Conservation (phyloP, 2,888 invertebrate genomes). For the Oscheius myriophilus region DNA sequence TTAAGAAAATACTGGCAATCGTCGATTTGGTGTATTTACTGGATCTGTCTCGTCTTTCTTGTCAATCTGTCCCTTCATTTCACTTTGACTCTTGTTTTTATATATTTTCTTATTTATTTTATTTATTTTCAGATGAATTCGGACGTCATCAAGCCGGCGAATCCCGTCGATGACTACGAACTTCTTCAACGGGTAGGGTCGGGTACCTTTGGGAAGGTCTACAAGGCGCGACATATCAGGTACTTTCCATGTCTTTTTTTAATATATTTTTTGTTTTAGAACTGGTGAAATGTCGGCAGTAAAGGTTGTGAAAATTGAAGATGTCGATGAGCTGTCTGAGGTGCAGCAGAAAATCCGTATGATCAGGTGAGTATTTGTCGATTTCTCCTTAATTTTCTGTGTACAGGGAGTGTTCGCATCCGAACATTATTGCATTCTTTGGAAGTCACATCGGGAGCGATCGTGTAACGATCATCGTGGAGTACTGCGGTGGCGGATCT, state of each 20-base stretch:
- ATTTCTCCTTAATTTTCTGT: neutral
- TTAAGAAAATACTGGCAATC: no score
- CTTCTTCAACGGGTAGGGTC: slow-evolving; percentile 97
- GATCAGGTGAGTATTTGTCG: slow-evolving; percentile 73
- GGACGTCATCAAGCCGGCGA: slow-evolving; percentile 72
- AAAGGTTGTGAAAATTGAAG: slow-evolving; percentile 98
- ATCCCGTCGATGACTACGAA: slow-evolving; percentile 84
- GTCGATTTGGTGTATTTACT: neutral
- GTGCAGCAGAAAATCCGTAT: slow-evolving; percentile 99
- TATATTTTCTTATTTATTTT: neutral
- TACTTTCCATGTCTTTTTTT: slow-evolving; percentile 6
- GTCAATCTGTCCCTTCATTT: neutral
- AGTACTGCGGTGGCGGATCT: slow-evolving; percentile 98
- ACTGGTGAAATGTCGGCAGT: slow-evolving; percentile 94
- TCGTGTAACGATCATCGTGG: slow-evolving; percentile 99
- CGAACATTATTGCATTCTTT: slow-evolving; percentile 86
- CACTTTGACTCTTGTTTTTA: neutral
- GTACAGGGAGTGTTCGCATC: slow-evolving; percentile 81
- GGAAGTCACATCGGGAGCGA: slow-evolving; percentile 77
- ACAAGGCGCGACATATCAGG: slow-evolving; percentile 65
- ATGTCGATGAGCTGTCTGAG: slow-evolving; percentile 95
- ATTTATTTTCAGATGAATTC: slow-evolving; percentile 21
- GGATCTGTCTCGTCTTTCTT: neutral
- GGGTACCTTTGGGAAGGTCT: slow-evolving; percentile 93
- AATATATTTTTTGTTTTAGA: no score